Base-by-base conservation (phyloP, 2,797 vertebrate species). In the Bufotes viridis region DNA sequence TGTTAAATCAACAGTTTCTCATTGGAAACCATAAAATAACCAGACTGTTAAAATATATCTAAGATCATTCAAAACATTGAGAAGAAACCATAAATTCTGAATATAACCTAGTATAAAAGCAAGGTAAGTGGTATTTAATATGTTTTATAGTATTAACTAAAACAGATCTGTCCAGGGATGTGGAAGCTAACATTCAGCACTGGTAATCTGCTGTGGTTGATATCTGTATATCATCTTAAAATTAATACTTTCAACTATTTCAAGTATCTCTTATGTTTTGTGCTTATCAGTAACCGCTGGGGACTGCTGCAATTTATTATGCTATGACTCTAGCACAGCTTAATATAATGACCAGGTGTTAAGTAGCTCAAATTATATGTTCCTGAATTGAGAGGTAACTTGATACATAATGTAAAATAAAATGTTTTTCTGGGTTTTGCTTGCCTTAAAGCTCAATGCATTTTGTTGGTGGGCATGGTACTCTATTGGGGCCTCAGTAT, bases 201-300 rank as follows among this genome's bases (percentile, higher is more conserved):
- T 2, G 14, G 51, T 51, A 83, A 13, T 76, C 80, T 76, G 69
- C 70, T 24, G 75, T 51, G 29, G 26, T 79, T 26, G 29, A 60
- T 88, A 83, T 79, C 60, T 58, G 74, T 78, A 79, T 84, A 84
- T 88, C 74, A 84, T 84, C 22, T 18, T 67, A 18, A 83, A 88
- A 88, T 84, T 78, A 84, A 76, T 78, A 69, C 13, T 26, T 57
- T 78, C 26, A 63, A 34, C 61, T 29, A 24, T 78, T 88, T 83
- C 76, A 83, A 63, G 49, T 78, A 70, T n/a, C 69, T 53, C 81
- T 81, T 72, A 74, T 81, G 69, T 10, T 60, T 65, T 82, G 29
- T 78, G 51, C 80, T 83, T 78, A 83, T 83, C 60, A 55, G 49
- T 67, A 14, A 78, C 49, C 22, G 12, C 34, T 63, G 34, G 70